Conservation (phyloP, 2,797 vertebrate species). For the Macroramphosus scolopax region DNA sequence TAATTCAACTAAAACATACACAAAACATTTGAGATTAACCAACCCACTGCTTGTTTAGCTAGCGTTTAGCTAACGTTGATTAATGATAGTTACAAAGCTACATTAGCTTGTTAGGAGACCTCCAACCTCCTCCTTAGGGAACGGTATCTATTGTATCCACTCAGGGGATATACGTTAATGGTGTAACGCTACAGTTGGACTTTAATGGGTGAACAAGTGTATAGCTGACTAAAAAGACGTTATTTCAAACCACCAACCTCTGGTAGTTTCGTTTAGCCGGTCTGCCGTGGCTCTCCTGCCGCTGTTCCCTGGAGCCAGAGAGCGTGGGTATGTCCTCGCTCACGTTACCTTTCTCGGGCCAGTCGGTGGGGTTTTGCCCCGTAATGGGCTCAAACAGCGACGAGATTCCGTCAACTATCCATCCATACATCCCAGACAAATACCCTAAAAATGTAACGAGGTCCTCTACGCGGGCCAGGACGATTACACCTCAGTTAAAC, state of each 20-base stretch:
- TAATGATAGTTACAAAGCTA: too few species aligned
- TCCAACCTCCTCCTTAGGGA: too few species aligned
- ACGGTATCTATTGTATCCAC: too few species aligned
- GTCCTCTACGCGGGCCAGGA: constrained; percentile 72
- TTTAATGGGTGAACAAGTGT: too few species aligned
- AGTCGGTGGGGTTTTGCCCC: constrained; percentile 60
- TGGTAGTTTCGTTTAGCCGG: constrained; percentile 79
- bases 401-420: constrained; percentile 83
- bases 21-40: too few species aligned
- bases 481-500: constrained; percentile 30
- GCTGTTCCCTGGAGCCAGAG: constrained; percentile 41
- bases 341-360: constrained; percentile 55
- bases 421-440: constrained; percentile 85
- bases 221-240: not conserved
- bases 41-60: too few species aligned
- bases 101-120: too few species aligned
- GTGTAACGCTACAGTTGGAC: too few species aligned
- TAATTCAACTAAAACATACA: too few species aligned
- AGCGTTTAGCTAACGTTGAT: too few species aligned
- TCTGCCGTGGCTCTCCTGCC: constrained; percentile 60
- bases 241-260: constrained; percentile 61
- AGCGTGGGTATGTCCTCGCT: constrained; percentile 35
- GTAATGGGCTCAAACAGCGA: constrained; percentile 80
- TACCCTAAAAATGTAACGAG: constrained; percentile 61
- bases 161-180: too few species aligned